These are phyloP conservation scores for Hemithea aestivaria DNA, from an alignment of 2,888 invertebrate genomes.

Conservation along the genomic window DNA sequence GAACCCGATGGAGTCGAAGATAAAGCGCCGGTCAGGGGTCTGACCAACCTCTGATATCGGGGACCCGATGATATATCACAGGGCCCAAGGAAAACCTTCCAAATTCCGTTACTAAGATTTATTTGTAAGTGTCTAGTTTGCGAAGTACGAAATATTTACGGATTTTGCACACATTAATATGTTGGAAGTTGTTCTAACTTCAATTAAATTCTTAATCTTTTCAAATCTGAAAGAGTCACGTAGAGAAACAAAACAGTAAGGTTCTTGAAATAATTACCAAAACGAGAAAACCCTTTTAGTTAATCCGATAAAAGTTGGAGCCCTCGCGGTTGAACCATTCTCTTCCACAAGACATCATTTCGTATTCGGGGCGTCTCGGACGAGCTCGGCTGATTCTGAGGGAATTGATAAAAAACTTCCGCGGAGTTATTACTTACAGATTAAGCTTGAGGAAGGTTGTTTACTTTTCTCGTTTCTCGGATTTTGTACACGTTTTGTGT, in stretches of 20 bases:
- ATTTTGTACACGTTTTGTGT: constrained; percentile 6
- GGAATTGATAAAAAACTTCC: constrained; percentile 20
- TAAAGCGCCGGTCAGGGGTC: constrained; percentile 44
- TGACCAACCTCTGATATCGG: constrained; percentile 34
- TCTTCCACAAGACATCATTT: constrained; percentile 29
- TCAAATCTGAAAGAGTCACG: constrained; percentile 30
- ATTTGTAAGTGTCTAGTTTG: constrained; percentile 19
- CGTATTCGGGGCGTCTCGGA: constrained; percentile 25
- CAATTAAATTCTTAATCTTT: no score
- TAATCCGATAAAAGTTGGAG: constrained; percentile 50
- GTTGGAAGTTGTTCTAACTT: no score
- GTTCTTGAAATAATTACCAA: constrained; percentile 42
- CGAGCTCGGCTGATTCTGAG: constrained; percentile 21
- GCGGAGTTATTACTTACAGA: constrained; percentile 25
- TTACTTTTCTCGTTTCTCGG: constrained; percentile 11
- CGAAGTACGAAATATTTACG: no score
- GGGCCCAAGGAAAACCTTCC: constrained; percentile 29
- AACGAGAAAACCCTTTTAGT: constrained; percentile 46
- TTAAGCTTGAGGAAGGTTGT: constrained; percentile 12
- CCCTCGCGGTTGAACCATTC: constrained; percentile 29
- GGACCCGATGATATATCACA: constrained; percentile 38
- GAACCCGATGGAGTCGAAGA: constrained; percentile 39
- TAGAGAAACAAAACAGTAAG: constrained; percentile 33
- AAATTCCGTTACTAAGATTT: constrained; percentile 26
- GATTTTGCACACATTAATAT: no score